Conservation (phyloP, 2,888 invertebrate genomes). For the Epicampocera succincta region DNA sequence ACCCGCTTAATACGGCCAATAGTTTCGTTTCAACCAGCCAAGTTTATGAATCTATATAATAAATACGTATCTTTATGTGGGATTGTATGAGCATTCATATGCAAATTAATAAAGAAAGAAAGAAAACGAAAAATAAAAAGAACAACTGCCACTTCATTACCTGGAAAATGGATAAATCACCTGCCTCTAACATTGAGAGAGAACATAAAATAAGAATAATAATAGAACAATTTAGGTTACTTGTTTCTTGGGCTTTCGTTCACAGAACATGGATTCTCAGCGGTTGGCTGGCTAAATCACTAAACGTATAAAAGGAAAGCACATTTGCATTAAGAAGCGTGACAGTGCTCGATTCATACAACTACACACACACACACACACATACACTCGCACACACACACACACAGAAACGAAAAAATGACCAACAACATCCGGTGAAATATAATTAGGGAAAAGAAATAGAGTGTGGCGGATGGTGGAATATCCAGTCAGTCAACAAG, state of each 20-base stretch:
- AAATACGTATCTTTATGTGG: slow-evolving; percentile 55
- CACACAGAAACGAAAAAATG: slow-evolving; percentile 58
- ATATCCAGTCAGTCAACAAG: slow-evolving; percentile 47
- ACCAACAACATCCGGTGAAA: slow-evolving; percentile 69
- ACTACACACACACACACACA: slow-evolving; percentile 23
- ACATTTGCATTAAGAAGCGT: slow-evolving; percentile 69
- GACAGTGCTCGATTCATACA: slow-evolving; percentile 58
- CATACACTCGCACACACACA: slow-evolving; percentile 30
- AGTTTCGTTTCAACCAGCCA: slow-evolving; percentile 67
- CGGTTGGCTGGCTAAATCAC: slow-evolving; percentile 38
- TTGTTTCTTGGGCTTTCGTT: slow-evolving; percentile 16
- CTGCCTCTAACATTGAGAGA: slow-evolving; percentile 61
- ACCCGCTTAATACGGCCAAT: not conserved
- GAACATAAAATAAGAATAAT: slow-evolving; percentile 42
- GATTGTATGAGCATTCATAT: slow-evolving; percentile 62
- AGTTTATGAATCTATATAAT: slow-evolving; percentile 25
- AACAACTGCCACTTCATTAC: slow-evolving; percentile 15
- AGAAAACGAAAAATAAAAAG: slow-evolving; percentile 14
- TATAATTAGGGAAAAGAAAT: slow-evolving; percentile 63
- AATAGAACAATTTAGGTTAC: slow-evolving; percentile 66
- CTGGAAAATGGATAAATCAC: slow-evolving; percentile 61
- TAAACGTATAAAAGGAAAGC: slow-evolving; percentile 42
- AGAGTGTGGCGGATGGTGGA: slow-evolving; percentile 71
- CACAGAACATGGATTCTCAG: slow-evolving; percentile 39
- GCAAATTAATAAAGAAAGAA: slow-evolving; percentile 45